These are phyloP conservation scores for Condylura cristata DNA, from an alignment of 2,113 vertebrate species.

Conservation along the genomic window DNA sequence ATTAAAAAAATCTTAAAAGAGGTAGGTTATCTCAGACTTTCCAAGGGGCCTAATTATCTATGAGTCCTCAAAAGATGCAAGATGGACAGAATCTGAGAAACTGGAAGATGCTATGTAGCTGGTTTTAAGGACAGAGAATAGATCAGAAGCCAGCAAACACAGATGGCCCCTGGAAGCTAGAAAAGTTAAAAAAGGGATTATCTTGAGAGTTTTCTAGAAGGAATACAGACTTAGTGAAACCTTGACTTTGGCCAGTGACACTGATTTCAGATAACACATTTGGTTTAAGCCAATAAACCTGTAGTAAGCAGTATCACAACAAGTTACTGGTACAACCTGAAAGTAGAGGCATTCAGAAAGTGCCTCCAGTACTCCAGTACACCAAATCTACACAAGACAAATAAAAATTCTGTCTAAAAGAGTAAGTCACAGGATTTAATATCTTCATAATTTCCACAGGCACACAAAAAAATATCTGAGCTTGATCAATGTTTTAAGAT, in stretches of 20 bases:
- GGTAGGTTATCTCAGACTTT: background rate
- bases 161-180: background rate
- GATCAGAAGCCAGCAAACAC: background rate
- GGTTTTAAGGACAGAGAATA: background rate
- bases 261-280: background rate
- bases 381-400: background rate
- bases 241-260: background rate
- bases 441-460: background rate
- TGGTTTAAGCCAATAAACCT: background rate
- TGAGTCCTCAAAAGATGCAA: background rate
- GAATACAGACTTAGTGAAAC: accelerated
- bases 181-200: background rate
- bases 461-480: background rate
- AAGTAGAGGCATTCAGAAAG: background rate
- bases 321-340: background rate
- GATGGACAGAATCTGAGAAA: background rate
- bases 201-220: background rate
- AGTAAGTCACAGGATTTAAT: background rate
- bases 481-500: background rate
- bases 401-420: background rate
- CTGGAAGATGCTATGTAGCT: background rate
- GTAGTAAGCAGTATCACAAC: background rate
- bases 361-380: too few relatives aligned
- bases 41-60: background rate
- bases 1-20: background rate